phyloP scores from a whole-genome alignment of 2,888 invertebrate species.

The Acronicta psi region DNA sequence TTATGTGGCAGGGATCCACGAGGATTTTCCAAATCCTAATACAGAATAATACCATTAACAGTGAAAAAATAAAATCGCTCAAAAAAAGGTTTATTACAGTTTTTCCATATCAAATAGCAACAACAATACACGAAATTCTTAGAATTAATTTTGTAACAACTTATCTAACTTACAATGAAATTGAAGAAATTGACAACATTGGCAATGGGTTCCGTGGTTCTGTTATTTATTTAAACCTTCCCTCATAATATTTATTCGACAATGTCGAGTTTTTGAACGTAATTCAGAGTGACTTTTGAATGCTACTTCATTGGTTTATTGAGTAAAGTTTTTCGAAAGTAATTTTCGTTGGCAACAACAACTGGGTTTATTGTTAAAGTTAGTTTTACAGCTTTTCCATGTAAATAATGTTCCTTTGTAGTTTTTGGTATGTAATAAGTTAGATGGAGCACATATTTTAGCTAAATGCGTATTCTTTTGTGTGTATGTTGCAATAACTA shows the following conservation, averaged over 20 bases:
- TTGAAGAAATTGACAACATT: no score
- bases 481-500: background rate
- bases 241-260: conserved; percentile 12
- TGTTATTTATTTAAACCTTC: background rate
- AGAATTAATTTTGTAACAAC: no score
- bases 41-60: no score
- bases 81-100: no score
- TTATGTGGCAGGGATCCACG: no score
- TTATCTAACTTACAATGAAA: no score
- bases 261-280: conserved; percentile 63
- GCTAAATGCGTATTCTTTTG: background rate
- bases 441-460: conserved; percentile 12
- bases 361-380: conserved; percentile 38
- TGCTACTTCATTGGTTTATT: conserved; percentile 61
- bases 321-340: conserved; percentile 60
- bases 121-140: no score
- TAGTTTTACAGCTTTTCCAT: conserved; percentile 37
- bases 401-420: conserved; percentile 38
- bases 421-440: conserved; percentile 18
- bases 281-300: conserved; percentile 72
- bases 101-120: no score
- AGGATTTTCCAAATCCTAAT: no score
- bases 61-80: no score
- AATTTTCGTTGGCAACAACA: conserved; percentile 54
- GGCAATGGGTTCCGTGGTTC: background rate